Evolutionary conservation across 2,888 invertebrate genomes (phyloP), one percentile per base, ranked within the genome.

Genomic region (Caenorhabditis uteleia): DNA sequence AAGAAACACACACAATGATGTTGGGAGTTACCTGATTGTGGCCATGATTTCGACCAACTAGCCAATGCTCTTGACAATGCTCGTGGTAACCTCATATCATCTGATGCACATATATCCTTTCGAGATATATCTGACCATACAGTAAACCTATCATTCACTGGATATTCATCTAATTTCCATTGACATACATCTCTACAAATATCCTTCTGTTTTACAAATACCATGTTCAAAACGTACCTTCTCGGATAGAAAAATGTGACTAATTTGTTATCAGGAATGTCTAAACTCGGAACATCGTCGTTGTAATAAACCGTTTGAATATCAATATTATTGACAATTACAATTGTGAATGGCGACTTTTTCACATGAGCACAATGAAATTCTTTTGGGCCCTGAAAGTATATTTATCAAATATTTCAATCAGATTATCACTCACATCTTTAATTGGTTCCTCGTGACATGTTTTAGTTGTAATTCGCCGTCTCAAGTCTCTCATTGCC

Each of bases 331-430:
- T 64, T 60, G n/a, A 70, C 71, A 5, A 68, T 55, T 5, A 74
- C 68, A 5, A 74, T 14, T 1, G 75, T 70, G 56, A 64, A 72
- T 8, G 75, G 75, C 26, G 72, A 62, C 20, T 56, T 45, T 33
- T 61, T 49, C 25, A 75, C 29, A 20, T 50, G 53, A 3, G 67
- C 42, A 26, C 75, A 75, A 18, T 66, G 44, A 27, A 49, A 69
- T n/a, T 68, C 66, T 23, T 50, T 45, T 20, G 51, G 29, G 2
- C 45, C 42, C 66, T 69, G 46, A 25, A 61, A 47, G n/a, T 6
- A n/a, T 50, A 38, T n/a, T 10, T 20, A n/a, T 31, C 10, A 29
- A 26, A 25, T 20, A 5, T 31, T n/a, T 26, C 4, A 33, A 18
- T 21, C 12, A 2, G 18, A 27, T 36, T 27, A 16, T 31, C 23